Evolutionary conservation across 1,140 invertebrate species (phyloP), one percentile per base, ranked within the genome.

Genomic region (Medauroidea extradentata): DNA sequence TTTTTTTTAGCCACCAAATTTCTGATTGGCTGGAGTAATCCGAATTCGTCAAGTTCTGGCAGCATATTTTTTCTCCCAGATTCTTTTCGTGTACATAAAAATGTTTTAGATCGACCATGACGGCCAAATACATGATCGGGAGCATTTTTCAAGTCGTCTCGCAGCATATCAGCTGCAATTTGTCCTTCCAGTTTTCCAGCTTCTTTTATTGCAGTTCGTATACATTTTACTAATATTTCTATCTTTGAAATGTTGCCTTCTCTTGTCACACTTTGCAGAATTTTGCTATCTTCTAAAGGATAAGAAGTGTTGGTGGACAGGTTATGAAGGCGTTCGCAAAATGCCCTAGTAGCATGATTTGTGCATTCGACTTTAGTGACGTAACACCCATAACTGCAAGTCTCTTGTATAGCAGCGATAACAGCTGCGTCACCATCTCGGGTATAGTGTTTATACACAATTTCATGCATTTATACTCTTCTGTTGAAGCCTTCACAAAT

Each of bases 401-500:
- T 34, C 11, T 34, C 5, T 34, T 34, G 29, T 7, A 34, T 34
- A 34, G 5, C 11, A 4, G 29, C 29, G 4, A 34, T 7, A 11
- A 34, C 29, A 7, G 29, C 29, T 7, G 29, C 29, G 11, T 34
- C 29, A 7, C 29, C 29, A 34, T 34, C 29, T 11, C 29, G 5
- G 11, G 11, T 34, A 34, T 34, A 7, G 29, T 34, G 4, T 34
- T 34, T 34, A 34, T 34, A 34, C 11, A 34, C 70, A 34, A 34
- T 34, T 4, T 11, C 29, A 34, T 34, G 29, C 29, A 34, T 34
- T 11, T 4, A 4, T 34, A 34, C 11, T 7, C 29, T 34, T 34
- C 29, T 4, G 29, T 34, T 11, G 29, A 34, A 34, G n/a, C 71
- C 72, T 62, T 77, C 70, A 2, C 69, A 46, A 34, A 77, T 69